phyloP scores from a whole-genome alignment of 2,797 vertebrate species.

The Tolypeutes matacus region DNA sequence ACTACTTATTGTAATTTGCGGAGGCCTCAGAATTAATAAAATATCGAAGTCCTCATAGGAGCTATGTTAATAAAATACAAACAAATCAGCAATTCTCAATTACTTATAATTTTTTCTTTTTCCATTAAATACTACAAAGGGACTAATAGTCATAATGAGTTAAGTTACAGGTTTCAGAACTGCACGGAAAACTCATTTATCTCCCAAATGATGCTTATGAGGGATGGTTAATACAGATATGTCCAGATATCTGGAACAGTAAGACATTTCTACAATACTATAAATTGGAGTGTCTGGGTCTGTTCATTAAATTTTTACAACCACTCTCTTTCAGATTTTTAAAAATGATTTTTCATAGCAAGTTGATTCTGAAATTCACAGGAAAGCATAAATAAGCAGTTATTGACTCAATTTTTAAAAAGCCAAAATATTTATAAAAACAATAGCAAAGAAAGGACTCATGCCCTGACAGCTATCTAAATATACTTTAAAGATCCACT shows the following conservation, averaged over 20 bases:
- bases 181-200: background rate
- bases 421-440: background rate
- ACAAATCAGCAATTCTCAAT: background rate
- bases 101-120: constrained; percentile 8
- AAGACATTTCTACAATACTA: background rate
- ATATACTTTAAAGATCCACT: background rate
- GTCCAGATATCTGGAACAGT: background rate
- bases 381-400: background rate
- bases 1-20: background rate
- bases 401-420: background rate
- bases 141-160: background rate
- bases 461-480: background rate
- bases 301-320: constrained; percentile 19
- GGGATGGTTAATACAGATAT: background rate
- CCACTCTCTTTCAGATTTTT: background rate
- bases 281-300: background rate
- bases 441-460: background rate
- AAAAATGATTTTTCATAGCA: background rate
- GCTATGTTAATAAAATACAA: constrained; percentile 25
- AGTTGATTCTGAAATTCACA: background rate
- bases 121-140: constrained; percentile 34
- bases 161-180: constrained; percentile 35
- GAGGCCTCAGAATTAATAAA: background rate
- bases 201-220: constrained; percentile 33
- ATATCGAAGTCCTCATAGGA: background rate